These are phyloP conservation scores for Chondrilla cf. caribensis DNA, from an alignment of 37 sponge, comb jelly and placozoan genomes.

Conservation along the genomic window DNA sequence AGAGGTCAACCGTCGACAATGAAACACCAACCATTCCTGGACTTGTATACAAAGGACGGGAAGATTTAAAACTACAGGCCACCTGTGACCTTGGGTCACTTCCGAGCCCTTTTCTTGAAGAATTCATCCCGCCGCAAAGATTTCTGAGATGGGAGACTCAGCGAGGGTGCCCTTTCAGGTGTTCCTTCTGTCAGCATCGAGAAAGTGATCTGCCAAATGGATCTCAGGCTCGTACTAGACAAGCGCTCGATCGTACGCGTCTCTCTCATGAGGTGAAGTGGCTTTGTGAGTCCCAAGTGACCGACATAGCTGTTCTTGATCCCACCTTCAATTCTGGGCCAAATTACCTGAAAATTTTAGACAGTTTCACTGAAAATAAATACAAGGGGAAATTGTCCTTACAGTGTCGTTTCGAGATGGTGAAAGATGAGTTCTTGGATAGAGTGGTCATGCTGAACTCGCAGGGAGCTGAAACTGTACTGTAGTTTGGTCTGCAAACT, in stretches of 20 bases:
- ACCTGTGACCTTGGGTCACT: conserved; percentile 16
- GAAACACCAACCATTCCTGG: conserved; percentile 2
- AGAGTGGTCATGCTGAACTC: neutral
- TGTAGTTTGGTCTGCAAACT: conserved; percentile 42
- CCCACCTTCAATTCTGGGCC: conserved; percentile 39
- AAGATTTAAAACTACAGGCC: conserved; percentile 23
- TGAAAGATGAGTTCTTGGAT: conserved; percentile 10
- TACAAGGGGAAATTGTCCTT: conserved; percentile 24
- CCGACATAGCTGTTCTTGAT: conserved; percentile 17
- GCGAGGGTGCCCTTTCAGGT: conserved; percentile 19
- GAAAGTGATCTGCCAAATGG: conserved; percentile 17
- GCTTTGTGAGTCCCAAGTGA: neutral
- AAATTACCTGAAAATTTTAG: conserved; percentile 17
- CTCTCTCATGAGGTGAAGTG: neutral
- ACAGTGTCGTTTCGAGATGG: conserved; percentile 35
- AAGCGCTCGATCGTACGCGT: neutral
- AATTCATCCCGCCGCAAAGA: neutral
- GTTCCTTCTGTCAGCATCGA: conserved; percentile 27
- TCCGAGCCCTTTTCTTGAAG: conserved; percentile 29
- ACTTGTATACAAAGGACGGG: conserved; percentile 14
- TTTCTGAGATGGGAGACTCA: conserved; percentile 22
- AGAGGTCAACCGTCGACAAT: neutral
- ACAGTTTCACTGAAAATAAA: conserved; percentile 5
- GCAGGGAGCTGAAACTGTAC: conserved; percentile 7
- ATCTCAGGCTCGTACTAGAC: neutral